These are phyloP conservation scores for Metopolophium dirhodum DNA, from an alignment of 1,140 invertebrate genomes.

Conservation along the genomic window DNA sequence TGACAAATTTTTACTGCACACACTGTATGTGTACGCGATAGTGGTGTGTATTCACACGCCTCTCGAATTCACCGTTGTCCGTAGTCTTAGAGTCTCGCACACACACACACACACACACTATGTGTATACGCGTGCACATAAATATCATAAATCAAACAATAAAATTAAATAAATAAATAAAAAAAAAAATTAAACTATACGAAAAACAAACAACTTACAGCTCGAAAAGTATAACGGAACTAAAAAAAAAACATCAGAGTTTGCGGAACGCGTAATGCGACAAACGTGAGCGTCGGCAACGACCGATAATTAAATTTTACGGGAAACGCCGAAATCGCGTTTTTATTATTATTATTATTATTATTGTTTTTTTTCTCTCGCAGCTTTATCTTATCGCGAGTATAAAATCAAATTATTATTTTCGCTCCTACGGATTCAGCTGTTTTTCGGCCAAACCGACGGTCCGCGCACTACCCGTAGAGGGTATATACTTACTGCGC, in stretches of 20 bases:
- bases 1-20: not conserved
- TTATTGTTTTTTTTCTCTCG: not conserved
- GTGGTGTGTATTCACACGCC: not conserved
- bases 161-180: conserved; percentile 11
- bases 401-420: conserved; percentile 12
- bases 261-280: conserved; percentile 5
- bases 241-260: not conserved
- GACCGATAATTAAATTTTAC: not conserved
- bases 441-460: not conserved
- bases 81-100: not conserved
- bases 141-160: conserved; percentile 26
- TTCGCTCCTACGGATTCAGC: not conserved
- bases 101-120: not conserved
- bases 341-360: not conserved
- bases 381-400: not conserved
- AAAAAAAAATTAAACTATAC: not conserved
- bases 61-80: not conserved
- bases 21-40: not conserved
- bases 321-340: not conserved
- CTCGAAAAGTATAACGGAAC: not conserved
- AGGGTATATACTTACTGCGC: not conserved
- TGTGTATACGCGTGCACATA: not conserved
- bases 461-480: not conserved
- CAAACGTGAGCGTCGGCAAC: not conserved
- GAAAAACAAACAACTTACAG: conserved; percentile 5